phyloP scores from a whole-genome alignment of 2,797 vertebrate genomes.

The Xiphophorus birchmanni region DNA sequence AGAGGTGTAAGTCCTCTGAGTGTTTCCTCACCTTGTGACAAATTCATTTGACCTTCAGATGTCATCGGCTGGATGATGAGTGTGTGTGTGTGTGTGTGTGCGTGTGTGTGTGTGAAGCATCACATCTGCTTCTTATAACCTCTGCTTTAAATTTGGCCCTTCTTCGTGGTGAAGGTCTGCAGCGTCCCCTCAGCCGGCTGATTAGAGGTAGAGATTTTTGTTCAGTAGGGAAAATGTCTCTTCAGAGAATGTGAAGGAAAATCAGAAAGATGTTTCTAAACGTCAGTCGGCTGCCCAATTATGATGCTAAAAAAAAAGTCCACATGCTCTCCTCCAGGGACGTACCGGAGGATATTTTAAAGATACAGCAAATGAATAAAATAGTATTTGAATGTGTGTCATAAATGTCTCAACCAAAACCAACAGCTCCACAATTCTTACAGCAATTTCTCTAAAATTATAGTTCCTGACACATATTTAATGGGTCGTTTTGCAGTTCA shows the following conservation, averaged over 20 bases:
- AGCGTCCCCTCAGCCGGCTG: slow-evolving; percentile 20
- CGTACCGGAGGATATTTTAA: neutral
- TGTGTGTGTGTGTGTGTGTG: neutral
- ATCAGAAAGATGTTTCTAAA: neutral
- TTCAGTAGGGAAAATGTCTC: slow-evolving; percentile 4
- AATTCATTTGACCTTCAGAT: slow-evolving; percentile 68
- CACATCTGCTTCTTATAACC: slow-evolving; percentile 67
- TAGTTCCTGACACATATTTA: no score
- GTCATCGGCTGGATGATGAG: slow-evolving; percentile 58
- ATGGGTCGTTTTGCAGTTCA: no score
- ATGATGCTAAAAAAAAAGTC: neutral
- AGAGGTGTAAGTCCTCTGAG: slow-evolving; percentile 13
- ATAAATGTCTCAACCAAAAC: neutral
- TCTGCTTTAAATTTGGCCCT: slow-evolving; percentile 30
- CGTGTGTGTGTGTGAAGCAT: slow-evolving; percentile 37
- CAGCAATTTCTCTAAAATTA: no score
- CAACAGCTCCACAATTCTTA: neutral
- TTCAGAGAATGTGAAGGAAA: neutral
- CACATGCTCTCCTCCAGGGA: neutral
- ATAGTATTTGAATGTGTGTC: no score
- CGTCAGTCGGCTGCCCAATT: neutral
- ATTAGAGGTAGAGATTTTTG: slow-evolving; percentile 23
- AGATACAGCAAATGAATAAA: neutral
- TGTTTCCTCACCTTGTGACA: slow-evolving; percentile 58
- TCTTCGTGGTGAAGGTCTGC: slow-evolving; percentile 24